phyloP scores from a whole-genome alignment of 2,113 vertebrate genomes.

The Speoplatyrhinus poulsoni region DNA sequence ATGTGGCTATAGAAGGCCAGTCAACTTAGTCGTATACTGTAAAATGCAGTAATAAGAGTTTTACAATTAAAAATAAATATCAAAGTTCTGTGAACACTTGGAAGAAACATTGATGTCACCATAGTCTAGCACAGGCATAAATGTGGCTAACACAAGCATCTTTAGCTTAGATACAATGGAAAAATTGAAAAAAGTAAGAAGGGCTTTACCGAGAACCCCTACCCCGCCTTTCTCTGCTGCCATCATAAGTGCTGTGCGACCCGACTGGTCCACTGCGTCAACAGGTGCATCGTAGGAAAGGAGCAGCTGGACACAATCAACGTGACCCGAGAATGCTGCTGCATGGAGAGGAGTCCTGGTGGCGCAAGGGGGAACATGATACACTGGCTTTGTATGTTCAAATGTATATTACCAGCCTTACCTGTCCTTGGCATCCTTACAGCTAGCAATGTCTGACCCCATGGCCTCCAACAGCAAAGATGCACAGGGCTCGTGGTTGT shows the following conservation, averaged over 20 bases:
- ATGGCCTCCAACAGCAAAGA: conserved; percentile 89
- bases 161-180: too few relatives aligned
- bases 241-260: conserved; percentile 88
- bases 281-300: conserved; percentile 85
- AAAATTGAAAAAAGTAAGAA: too few relatives aligned
- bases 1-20: too few relatives aligned
- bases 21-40: too few relatives aligned
- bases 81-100: too few relatives aligned
- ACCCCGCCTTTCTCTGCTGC: conserved; percentile 83
- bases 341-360: conserved; percentile 90
- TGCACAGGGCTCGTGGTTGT: conserved; percentile 91
- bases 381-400: too few relatives aligned
- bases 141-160: too few relatives aligned
- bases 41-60: too few relatives aligned
- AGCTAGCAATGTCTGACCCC: conserved; percentile 86
- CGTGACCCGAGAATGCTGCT: conserved; percentile 86
- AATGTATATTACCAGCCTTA: conserved; percentile 42
- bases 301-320: conserved; percentile 91
- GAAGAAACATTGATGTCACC: too few relatives aligned
- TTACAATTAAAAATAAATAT: too few relatives aligned
- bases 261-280: conserved; percentile 80
- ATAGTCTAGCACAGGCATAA: too few relatives aligned
- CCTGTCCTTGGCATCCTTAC: conserved; percentile 90
- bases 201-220: conserved; percentile 80
- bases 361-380: neutral